A percentile compares a stretch with the other conserved stretches of the same genome.
phyloP scores from a whole-genome alignment of 2,888 invertebrate species.

The Athalia cordata region DNA sequence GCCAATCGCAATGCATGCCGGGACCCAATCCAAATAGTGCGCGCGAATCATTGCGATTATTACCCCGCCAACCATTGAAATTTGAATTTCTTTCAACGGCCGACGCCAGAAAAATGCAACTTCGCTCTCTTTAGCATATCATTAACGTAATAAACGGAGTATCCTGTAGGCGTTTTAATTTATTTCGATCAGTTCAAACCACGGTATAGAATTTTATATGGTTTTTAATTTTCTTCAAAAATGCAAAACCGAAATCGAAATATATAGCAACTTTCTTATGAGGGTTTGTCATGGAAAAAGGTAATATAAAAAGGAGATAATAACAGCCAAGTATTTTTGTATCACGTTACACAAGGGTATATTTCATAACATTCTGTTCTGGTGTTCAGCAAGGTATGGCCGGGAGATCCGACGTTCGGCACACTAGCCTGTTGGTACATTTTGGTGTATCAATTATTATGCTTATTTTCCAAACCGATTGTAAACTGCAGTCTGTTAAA shows the following conservation, averaged over 20 bases:
- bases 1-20: constrained; percentile 38
- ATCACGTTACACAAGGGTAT: constrained; percentile 66
- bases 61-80: constrained; percentile 11
- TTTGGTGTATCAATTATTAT: constrained; percentile 32
- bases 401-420: constrained; percentile 33
- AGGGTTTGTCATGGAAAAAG: background rate
- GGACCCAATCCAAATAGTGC: constrained; percentile 41
- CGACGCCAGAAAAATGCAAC: no score
- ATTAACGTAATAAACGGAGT: no score
- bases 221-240: no score
- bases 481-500: constrained; percentile 37
- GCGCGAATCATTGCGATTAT: constrained; percentile 28
- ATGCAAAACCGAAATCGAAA: no score
- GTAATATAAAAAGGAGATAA: constrained; percentile 2
- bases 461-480: constrained; percentile 27
- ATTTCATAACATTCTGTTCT: constrained; percentile 60
- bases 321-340: constrained; percentile 37
- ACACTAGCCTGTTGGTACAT: constrained; percentile 9
- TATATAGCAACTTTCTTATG: background rate
- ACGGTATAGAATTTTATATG: no score
- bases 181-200: no score
- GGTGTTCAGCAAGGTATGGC: constrained; percentile 48
- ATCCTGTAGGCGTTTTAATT: no score
- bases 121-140: no score
- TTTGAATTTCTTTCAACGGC: constrained; percentile 22